Conservation (phyloP, 2,797 vertebrate genomes). For the Pangasius larnaudii region DNA sequence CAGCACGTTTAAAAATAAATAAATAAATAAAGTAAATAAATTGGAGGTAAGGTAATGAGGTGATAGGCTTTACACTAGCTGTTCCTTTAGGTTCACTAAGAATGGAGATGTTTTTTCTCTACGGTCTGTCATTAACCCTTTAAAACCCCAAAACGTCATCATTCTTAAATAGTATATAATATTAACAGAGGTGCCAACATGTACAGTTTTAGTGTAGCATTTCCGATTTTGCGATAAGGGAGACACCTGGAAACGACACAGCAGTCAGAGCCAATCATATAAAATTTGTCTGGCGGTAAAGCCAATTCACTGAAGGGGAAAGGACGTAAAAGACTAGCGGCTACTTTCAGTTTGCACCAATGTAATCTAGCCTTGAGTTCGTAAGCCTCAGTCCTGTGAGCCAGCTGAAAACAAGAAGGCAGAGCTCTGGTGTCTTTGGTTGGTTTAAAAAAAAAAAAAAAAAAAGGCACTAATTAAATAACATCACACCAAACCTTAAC, state of each 20-base stretch:
- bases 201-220: neutral
- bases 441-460: neutral
- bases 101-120: neutral
- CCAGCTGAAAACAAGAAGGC: neutral
- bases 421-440: neutral
- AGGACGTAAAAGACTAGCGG: neutral
- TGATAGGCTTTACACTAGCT: conserved; percentile 1
- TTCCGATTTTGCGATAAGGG: neutral
- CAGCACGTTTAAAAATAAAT: neutral
- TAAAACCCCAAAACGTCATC: neutral
- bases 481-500: neutral
- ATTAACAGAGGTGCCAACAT: neutral
- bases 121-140: neutral
- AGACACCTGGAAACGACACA: neutral
- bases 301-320: neutral
- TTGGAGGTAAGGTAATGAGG: neutral
- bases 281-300: neutral
- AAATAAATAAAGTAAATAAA: neutral
- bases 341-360: neutral
- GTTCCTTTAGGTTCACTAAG: neutral
- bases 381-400: too few species aligned
- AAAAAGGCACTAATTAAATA: neutral
- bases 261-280: neutral
- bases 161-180: neutral
- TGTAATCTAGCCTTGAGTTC: neutral